Conservation (phyloP, 2,113 vertebrate species). For the Enhydra lutris region DNA sequence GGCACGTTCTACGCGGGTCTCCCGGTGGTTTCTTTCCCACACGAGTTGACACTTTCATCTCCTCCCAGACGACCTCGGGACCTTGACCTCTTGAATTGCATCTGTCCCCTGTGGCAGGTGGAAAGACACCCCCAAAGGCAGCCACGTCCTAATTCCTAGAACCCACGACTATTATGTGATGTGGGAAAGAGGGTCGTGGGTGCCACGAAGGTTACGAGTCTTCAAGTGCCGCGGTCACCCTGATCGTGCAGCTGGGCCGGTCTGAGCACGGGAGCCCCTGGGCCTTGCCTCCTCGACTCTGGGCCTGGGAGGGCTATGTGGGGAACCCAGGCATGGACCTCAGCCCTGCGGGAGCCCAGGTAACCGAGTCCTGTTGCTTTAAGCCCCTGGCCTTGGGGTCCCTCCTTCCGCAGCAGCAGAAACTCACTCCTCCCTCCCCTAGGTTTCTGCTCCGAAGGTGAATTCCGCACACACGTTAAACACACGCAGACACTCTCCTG, state of each 20-base stretch:
- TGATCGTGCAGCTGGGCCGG: accelerated
- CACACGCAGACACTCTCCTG: not conserved
- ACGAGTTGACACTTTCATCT: not conserved
- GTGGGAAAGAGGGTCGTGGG: not conserved
- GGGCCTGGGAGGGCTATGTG: accelerated
- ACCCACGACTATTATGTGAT: not conserved
- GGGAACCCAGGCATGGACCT: not conserved
- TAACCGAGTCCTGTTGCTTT: not conserved
- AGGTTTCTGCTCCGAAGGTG: not conserved
- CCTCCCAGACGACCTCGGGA: not conserved
- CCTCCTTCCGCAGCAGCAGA: accelerated
- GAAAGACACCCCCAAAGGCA: not conserved
- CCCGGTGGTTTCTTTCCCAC: not conserved
- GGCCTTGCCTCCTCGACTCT: accelerated
- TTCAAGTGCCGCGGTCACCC: not conserved
- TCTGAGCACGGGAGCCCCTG: too few relatives aligned
- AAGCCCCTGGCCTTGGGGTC: too few relatives aligned
- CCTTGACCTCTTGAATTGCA: not conserved
- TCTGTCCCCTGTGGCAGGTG: too few relatives aligned
- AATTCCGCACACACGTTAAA: too few relatives aligned
- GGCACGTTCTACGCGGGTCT: not conserved
- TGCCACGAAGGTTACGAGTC: too few relatives aligned
- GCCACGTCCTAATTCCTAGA: not conserved
- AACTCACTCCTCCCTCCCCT: not conserved
- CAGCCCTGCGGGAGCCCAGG: not conserved